These are phyloP conservation scores for Hyla sarda DNA, from an alignment of 2,113 vertebrate species.

Conservation along the genomic window DNA sequence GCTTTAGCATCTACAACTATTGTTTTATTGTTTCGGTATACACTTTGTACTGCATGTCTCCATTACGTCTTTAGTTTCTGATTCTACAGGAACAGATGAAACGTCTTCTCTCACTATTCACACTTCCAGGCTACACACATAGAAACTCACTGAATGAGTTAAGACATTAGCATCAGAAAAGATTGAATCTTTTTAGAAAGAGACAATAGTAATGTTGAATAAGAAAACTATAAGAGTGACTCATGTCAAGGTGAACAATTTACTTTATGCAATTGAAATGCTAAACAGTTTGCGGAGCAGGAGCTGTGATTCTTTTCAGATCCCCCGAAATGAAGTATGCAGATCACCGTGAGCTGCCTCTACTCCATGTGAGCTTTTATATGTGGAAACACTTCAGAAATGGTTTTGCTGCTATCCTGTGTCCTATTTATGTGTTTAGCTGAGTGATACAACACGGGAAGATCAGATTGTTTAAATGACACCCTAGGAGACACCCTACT, in stretches of 20 bases:
- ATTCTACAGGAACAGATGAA: not conserved
- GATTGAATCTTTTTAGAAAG: constrained; percentile 34
- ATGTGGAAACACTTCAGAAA: not conserved
- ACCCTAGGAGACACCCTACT: not conserved
- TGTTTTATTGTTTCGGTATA: too few species aligned
- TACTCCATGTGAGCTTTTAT: not conserved
- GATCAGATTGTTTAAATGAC: not conserved
- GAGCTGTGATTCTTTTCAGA: constrained; percentile 39
- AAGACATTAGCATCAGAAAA: constrained; percentile 51
- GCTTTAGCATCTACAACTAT: not conserved
- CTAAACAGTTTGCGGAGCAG: constrained; percentile 47
- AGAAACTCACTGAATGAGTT: constrained; percentile 24
- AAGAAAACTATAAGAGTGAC: constrained; percentile 37
- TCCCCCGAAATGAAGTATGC: constrained; percentile 1
- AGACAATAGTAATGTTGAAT: constrained; percentile 48
- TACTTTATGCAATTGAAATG: constrained; percentile 50
- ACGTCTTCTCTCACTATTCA: not conserved
- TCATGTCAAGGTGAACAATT: constrained; percentile 51
- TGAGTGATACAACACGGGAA: not conserved
- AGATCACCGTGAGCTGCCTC: constrained; percentile 23
- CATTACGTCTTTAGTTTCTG: not conserved
- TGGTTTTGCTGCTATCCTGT: not conserved
- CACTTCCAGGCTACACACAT: not conserved
- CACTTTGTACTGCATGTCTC: not conserved
- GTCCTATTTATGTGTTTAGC: not conserved